Evolutionary conservation across 2,113 vertebrate genomes (phyloP).

Genomic region (Lethenteron reissneri): DNA sequence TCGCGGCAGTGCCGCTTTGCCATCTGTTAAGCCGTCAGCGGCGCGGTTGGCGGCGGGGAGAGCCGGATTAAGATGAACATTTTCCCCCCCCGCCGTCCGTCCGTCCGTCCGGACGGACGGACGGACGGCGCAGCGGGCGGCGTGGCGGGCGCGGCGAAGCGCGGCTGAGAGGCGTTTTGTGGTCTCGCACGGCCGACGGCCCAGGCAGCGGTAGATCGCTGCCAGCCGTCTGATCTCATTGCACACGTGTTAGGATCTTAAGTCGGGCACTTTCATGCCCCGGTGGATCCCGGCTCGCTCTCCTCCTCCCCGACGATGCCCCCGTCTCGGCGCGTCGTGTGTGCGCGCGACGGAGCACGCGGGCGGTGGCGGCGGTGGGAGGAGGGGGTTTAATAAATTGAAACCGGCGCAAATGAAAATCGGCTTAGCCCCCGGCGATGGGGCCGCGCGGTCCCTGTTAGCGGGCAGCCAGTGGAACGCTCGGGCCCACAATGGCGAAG

Average conservation of each 20-base stretch:
- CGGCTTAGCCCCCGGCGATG: constrained; percentile 1
- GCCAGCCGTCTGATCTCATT: constrained; percentile 3
- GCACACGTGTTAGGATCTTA: constrained; percentile 4
- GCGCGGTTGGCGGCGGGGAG: not conserved
- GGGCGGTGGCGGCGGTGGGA: not conserved
- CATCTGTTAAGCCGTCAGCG: constrained; percentile 6
- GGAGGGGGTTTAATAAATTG: constrained; percentile 3
- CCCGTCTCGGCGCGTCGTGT: too few relatives aligned
- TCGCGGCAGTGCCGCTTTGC: too few relatives aligned
- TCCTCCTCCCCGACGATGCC: too few relatives aligned
- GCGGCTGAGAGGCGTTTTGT: not conserved
- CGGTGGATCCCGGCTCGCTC: too few relatives aligned
- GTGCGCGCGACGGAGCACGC: too few relatives aligned
- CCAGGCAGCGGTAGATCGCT: not conserved
- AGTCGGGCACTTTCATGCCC: not conserved
- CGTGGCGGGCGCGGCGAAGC: not conserved
- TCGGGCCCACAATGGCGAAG: too few relatives aligned
- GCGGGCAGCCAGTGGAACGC: constrained; percentile 2
- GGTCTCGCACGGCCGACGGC: not conserved
- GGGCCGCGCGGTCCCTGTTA: not conserved
- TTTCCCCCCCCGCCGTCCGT: not conserved
- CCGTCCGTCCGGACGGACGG: too few relatives aligned
- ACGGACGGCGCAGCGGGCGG: too few relatives aligned
- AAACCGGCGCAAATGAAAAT: constrained; percentile 6
- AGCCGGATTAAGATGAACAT: constrained; percentile 5